Evolutionary conservation across 2,888 invertebrate species (phyloP).

Genomic region (Chrysodeixis includens): DNA sequence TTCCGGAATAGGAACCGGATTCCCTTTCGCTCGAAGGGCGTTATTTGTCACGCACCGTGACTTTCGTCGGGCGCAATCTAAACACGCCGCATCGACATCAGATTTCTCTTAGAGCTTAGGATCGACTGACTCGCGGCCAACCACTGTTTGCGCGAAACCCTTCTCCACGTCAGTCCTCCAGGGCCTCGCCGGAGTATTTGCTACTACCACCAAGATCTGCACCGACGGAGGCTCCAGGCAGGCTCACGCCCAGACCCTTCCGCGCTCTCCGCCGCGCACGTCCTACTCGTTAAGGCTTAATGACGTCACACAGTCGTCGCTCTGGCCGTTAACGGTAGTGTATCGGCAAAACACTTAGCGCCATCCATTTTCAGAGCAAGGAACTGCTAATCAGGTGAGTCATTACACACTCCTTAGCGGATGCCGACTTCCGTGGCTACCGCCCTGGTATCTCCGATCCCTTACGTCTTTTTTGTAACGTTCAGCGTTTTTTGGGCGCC

Average conservation of each 20-base stretch:
- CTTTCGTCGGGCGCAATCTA: constrained; percentile 16
- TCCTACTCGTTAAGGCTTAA: constrained; percentile 91
- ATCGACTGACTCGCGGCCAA: constrained; percentile 89
- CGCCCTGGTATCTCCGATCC: constrained; percentile 28
- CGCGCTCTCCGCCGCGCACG: constrained; percentile 83
- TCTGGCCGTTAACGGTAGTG: constrained; percentile 81
- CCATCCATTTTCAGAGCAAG: constrained; percentile 90
- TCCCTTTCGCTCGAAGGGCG: constrained; percentile 86
- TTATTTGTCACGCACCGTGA: constrained; percentile 58
- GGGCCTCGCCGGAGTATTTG: constrained; percentile 91
- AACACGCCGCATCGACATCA: constrained; percentile 78
- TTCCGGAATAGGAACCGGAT: constrained; percentile 90
- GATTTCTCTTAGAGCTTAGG: constrained; percentile 89
- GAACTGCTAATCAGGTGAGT: constrained; percentile 89
- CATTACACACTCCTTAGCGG: constrained; percentile 77
- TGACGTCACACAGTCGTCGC: constrained; percentile 62
- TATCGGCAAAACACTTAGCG: constrained; percentile 85
- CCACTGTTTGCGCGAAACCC: constrained; percentile 85
- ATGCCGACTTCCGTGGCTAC: constrained; percentile 46
- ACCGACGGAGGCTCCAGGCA: constrained; percentile 87
- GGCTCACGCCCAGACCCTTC: constrained; percentile 89
- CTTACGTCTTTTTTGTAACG: constrained; percentile 83
- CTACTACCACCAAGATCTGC: constrained; percentile 92
- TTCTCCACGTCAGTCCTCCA: constrained; percentile 90
- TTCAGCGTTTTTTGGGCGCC: constrained; percentile 90